Conservation (phyloP, 2,888 invertebrate genomes). For the Lochmaea capreae region DNA sequence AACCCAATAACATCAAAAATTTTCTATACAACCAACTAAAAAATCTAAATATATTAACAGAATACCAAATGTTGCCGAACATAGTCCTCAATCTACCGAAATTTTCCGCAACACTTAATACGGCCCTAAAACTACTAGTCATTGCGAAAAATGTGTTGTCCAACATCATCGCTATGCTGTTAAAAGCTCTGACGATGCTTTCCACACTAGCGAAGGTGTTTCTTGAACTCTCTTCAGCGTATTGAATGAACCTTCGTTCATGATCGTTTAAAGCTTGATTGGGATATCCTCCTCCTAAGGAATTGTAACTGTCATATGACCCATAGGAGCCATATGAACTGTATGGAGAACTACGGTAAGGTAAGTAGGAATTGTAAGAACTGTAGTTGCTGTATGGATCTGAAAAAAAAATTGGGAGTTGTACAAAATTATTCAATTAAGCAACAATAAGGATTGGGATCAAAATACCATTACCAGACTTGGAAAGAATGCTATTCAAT, state of each 20-base stretch:
- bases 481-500: too few relatives aligned
- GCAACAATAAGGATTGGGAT: too few relatives aligned
- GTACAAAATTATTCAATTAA: too few relatives aligned
- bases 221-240: conserved; percentile 91
- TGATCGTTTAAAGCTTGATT: conserved; percentile 65
- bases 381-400: conserved; percentile 37
- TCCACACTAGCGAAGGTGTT: conserved; percentile 96
- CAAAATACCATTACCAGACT: too few relatives aligned
- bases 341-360: conserved; percentile 54
- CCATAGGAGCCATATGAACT: conserved; percentile 52
- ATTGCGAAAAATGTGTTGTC: conserved; percentile 97
- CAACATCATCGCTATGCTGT: conserved; percentile 95
- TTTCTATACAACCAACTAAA: conserved; percentile 85
- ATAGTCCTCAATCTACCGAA: conserved; percentile 85
- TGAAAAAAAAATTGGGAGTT: conserved; percentile 17
- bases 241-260: conserved; percentile 83
- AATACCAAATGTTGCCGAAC: conserved; percentile 88
- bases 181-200: conserved; percentile 84
- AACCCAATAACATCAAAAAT: conserved; percentile 77
- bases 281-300: conserved; percentile 57
- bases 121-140: conserved; percentile 89
- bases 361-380: conserved; percentile 37
- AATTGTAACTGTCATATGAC: conserved; percentile 56
- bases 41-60: conserved; percentile 84
- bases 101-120: conserved; percentile 96